A percentile compares a stretch with the other conserved stretches of the same genome.
Evolutionary conservation across 2,113 vertebrate genomes (phyloP).

Genomic region (Aptenodytes forsteri): DNA sequence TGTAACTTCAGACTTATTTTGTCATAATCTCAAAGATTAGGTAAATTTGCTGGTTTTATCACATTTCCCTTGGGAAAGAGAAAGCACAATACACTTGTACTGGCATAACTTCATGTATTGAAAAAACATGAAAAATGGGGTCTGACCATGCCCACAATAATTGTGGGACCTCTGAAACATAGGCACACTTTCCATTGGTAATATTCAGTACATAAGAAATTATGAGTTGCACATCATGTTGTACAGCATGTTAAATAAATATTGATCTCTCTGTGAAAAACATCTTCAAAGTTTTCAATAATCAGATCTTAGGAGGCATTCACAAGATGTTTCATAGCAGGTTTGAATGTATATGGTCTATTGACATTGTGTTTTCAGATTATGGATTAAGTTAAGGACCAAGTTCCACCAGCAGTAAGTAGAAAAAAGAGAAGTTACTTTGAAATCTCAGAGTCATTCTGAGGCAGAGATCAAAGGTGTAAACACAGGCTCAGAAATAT

Average conservation of each 20-base stretch:
- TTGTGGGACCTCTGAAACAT: background rate
- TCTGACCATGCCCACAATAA: background rate
- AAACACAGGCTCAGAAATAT: background rate
- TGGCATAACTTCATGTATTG: background rate
- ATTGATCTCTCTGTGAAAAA: background rate
- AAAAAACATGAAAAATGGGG: background rate
- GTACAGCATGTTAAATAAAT: background rate
- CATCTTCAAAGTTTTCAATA: background rate
- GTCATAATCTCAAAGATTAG: background rate
- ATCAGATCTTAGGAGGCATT: background rate
- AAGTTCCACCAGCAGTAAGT: background rate
- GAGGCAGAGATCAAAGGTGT: background rate
- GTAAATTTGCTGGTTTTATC: background rate
- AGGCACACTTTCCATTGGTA: background rate
- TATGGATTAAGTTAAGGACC: background rate
- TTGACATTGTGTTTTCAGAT: background rate
- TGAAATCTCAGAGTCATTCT: background rate
- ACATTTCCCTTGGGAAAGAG: background rate
- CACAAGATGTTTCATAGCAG: background rate
- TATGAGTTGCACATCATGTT: background rate
- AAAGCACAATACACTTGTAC: background rate
- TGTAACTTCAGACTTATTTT: background rate
- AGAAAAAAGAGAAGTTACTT: background rate
- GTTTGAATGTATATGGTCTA: background rate
- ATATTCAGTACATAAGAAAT: background rate